Evolutionary conservation across 2,888 invertebrate genomes (phyloP).

Genomic region (Abrostola triplasia): DNA sequence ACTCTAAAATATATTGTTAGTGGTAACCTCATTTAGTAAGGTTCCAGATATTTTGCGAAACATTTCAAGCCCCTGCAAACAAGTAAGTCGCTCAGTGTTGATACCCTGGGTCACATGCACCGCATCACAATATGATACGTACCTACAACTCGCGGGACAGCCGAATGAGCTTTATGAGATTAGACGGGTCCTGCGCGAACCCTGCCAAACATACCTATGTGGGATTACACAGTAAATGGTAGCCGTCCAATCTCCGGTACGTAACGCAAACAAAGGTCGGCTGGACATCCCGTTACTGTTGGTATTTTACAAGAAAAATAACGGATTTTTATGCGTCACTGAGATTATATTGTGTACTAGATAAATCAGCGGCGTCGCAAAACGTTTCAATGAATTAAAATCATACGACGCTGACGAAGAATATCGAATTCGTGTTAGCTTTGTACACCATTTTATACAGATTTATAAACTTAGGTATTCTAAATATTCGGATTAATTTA

Average conservation of each 20-base stretch:
- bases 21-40: too few species aligned
- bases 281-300: conserved; percentile 27
- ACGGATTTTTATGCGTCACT: conserved; percentile 7
- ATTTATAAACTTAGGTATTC: too few species aligned
- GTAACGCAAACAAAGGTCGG: conserved; percentile 42
- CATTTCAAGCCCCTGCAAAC: background rate
- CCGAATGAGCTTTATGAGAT: conserved; percentile 75
- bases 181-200: conserved; percentile 63
- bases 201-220: conserved; percentile 35
- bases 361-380: background rate
- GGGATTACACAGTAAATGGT: conserved; percentile 38
- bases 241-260: conserved; percentile 29
- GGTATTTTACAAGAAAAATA: conserved; percentile 48
- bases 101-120: conserved; percentile 58
- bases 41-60: too few species aligned
- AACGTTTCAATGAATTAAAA: too few species aligned
- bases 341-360: background rate
- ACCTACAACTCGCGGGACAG: conserved; percentile 57
- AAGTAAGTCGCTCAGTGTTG: conserved; percentile 17
- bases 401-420: too few species aligned
- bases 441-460: too few species aligned
- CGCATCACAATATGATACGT: conserved; percentile 59
- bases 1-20: too few species aligned
- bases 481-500: too few species aligned
- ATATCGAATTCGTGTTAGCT: too few species aligned